A percentile compares a stretch with the other conserved stretches of the same genome.
Evolutionary conservation across 2,797 vertebrate species (phyloP).

Genomic region (Hypotaenidia okinawae): DNA sequence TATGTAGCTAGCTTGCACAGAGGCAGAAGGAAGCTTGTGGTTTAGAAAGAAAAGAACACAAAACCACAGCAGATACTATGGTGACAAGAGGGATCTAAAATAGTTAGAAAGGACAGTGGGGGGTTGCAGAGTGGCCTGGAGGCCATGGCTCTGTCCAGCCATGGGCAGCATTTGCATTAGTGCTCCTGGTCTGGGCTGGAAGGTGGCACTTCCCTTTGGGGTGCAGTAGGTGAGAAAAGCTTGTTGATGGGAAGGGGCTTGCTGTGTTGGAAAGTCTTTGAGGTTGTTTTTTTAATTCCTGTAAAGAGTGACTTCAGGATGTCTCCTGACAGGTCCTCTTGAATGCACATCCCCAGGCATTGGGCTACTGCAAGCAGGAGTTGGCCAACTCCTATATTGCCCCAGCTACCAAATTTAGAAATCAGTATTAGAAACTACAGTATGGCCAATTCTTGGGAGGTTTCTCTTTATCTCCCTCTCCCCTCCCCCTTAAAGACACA

Average conservation of each 20-base stretch:
- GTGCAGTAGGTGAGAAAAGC: not conserved
- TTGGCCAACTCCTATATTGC: not conserved
- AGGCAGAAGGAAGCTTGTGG: not conserved
- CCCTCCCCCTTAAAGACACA: not conserved
- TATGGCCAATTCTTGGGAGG: not conserved
- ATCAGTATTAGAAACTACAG: not conserved
- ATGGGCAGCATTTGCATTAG: not conserved
- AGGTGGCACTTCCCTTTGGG: not conserved
- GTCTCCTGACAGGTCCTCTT: not conserved
- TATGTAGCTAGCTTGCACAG: not conserved
- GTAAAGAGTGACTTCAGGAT: not conserved
- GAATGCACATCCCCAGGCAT: not conserved
- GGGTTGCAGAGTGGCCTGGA: not conserved
- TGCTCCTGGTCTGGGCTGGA: not conserved
- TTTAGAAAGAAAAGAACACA: not conserved
- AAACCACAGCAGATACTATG: not conserved
- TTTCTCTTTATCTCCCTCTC: not conserved
- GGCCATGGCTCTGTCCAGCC: accelerated
- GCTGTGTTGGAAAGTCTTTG: not conserved
- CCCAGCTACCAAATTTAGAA: not conserved
- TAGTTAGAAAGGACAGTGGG: not conserved
- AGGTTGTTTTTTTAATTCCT: not conserved
- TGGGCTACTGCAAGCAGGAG: not conserved
- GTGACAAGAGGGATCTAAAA: not conserved
- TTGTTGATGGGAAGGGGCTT: not conserved